A percentile compares a stretch with the other conserved stretches of the same genome.
Conservation (phyloP, 30 jellyfish, hydroid and myxozoan species). For the Turritopsis dohrnii region DNA sequence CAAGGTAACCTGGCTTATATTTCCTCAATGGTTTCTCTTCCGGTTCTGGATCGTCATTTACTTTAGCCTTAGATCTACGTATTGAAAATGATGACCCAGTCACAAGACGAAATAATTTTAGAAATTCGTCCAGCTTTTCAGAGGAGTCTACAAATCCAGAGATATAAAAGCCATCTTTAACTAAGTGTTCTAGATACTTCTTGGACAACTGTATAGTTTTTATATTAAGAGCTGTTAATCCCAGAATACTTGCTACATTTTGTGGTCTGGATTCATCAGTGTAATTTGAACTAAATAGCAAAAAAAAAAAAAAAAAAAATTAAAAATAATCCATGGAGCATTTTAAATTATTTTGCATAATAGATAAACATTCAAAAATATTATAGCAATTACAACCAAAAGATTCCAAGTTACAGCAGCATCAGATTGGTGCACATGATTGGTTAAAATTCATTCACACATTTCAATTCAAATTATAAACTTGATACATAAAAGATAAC, state of each 20-base stretch:
- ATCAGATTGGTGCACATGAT: no score
- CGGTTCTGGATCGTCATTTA: conserved; percentile 25
- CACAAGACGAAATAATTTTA: conserved; percentile 9
- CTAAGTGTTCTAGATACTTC: conserved; percentile 19
- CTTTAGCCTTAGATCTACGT: conserved; percentile 21
- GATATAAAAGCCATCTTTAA: conserved; percentile 16
- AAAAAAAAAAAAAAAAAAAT: no score
- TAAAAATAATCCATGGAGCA: background rate
- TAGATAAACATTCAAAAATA: background rate
- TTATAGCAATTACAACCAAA: background rate
- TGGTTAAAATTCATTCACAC: no score
- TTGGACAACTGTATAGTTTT: conserved; percentile 20
- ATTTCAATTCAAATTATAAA: no score
- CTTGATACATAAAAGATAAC: no score
- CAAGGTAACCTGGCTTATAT: conserved; percentile 28
- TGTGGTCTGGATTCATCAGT: background rate
- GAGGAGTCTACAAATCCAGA: conserved; percentile 16
- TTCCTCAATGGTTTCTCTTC: conserved; percentile 20
- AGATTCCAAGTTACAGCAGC: no score
- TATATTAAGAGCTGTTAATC: conserved; percentile 22
- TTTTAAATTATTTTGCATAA: background rate
- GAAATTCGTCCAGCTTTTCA: conserved; percentile 17
- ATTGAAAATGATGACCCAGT: conserved; percentile 21
- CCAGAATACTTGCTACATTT: conserved; percentile 6
- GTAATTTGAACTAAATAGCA: background rate